Base-by-base conservation (phyloP, 2,113 vertebrate genomes). In the Candoia aspera region DNA sequence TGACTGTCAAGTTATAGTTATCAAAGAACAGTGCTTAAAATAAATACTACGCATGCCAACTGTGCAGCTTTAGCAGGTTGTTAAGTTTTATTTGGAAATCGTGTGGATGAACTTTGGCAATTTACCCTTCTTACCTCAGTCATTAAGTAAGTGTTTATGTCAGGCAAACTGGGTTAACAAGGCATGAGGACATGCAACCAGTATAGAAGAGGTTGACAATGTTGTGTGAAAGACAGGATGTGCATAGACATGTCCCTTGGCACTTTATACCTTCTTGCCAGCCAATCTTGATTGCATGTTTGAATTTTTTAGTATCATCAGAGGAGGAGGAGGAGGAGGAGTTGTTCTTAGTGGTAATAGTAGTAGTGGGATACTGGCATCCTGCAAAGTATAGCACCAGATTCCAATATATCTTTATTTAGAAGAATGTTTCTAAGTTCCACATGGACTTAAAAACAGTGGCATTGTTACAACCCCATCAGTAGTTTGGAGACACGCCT, bases 1-100 rank as follows among this genome's bases (percentile, higher is more conserved):
- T 88, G 90, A 92, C 91, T 93, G 90, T 93, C 57, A 90, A 58
- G 19, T 91, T 93, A 92, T 87, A 29, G 57, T 54, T 94, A 93
- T 93, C 92, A 79, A 49, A 58, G 23, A 90, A 58, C 53, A 84
- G 1, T 85, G 86, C 92, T 84, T 91, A 46, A 92, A 87, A 89
- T 90, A 91, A 92, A 79, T 60, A 33, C 53, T 53, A 8, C 24
- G 37, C 8, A 49, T 79, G 79, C 33, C 21, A 90, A 90, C 92
- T 64, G 60, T 0, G 33, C 90, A 86, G 55, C 92, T 94, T 87
- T 88, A 93, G 90, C 87, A 87, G 93, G 23, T 93, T 54, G 42
- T 91, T 19, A 6, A 79, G 37, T 86, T 93, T 84, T 12, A 55
- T 68, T 64, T 85, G 58, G 86, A 57, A 89, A 85, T 21, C 12